Base-by-base conservation (phyloP, 1,140 invertebrate genomes). In the Ephestia elutella region DNA sequence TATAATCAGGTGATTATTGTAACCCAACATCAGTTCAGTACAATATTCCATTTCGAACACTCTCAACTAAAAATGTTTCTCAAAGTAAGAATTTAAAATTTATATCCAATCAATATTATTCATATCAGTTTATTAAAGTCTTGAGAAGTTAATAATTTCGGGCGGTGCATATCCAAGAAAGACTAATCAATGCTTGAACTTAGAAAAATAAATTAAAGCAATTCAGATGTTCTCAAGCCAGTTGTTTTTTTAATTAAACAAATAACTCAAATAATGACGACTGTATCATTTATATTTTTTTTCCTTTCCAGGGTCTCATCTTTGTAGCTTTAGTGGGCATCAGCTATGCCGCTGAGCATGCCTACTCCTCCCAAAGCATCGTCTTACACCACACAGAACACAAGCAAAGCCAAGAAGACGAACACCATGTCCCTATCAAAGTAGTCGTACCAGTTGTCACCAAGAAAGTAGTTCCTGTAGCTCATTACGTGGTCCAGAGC, bases 251-350 rank as follows among this genome's bases (percentile, higher is more conserved):
- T 25, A 25, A 25, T 25, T 25, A 3, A 3, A 25, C n/a, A 25
- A 25, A 25, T 25, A 25, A 7, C 21, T 25, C 21, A 25, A 25
- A 25, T 25, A 25, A 25, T 25, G 21, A 25, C 21, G 21, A 25
- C 21, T 3, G 21, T 2, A 25, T 7, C 21, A 25, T 3, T 3
- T 3, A 25, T 25, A 5, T 3, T 44, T 53, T 9, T 32, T 32
- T 53, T 20, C n/a, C 7, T 28, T 53, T 53, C n/a, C 20, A 53
- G 50, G 21, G 50, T 53, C 17, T 58, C 51, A 77, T 53, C 8
- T n/a, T 75, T 55, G 82, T 90, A 3, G 63, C 79, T 18, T 81
- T 50, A 3, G n/a, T 25, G 17, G 50, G 50, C 50, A 25, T 25
- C 19, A 18, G 50, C 19, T 25, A 25, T 7, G 56, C 48, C 1